Evolutionary conservation across 2,113 vertebrate genomes (phyloP), one percentile per base, ranked within the genome.

Genomic region (Cyprinodon variegatus): DNA sequence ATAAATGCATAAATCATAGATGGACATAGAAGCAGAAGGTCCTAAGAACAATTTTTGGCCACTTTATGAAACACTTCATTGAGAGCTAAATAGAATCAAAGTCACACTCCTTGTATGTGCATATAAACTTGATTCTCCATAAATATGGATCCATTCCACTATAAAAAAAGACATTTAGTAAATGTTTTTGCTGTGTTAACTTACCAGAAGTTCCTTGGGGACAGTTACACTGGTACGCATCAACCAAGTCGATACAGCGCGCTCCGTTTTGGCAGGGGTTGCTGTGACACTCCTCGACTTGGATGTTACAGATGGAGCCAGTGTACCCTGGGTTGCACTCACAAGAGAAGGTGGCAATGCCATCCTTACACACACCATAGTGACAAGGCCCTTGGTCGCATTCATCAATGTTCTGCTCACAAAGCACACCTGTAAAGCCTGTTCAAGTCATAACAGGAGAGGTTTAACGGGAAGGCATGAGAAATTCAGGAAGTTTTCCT

Each of bases 161-260:
- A n/a, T 20, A 57, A n/a, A 57, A 57, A 57, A 57, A 57, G 17
- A 8, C 17, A 50, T 50, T 50, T 5, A 5, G 48, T 41, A 4
- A 43, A 64, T 38, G 43, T 41, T 39, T 74, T 9, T 45, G 45
- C 36, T 11, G 38, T 11, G 41, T 4, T 8, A 8, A 11, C 79
- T 64, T 38, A 98, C 97, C 97, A 61, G 91, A 91, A 0, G 96
- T 99, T 79, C 97, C 97, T 0, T 83, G 85, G 64, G 88, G 93
- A 76, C 97, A 99, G 91, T 95, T 95, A 77, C 97, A 99, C 65
- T 96, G 96, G 92, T 98, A 99, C 65, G 94, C 93, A 1, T 97
- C 97, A 64, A 99, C 97, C 62, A 95, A 92, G 87, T 99, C 97
- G 0, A 98, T 90, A 88, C 97, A 99, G 84, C 95, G 96, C 6